Conservation (phyloP, 92 coral and sea anemone species). For the Porites rus region DNA sequence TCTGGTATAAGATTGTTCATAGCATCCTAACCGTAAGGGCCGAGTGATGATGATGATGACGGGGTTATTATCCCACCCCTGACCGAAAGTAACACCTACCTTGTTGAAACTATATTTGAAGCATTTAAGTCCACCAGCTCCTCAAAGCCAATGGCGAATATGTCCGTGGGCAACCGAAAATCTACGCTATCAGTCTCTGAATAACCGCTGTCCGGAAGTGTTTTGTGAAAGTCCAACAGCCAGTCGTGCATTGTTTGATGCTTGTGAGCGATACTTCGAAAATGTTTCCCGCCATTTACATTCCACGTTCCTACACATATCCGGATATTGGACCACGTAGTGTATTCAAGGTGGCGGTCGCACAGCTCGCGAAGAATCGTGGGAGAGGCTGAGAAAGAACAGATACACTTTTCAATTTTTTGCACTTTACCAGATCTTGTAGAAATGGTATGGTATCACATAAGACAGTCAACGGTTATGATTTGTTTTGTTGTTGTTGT, state of each 20-base stretch:
- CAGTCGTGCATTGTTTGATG: constrained; percentile 99
- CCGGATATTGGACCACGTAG: constrained; percentile 97
- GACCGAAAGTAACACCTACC: constrained; percentile 46
- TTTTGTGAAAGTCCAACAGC: constrained; percentile 91
- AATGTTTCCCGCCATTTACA: constrained; percentile 98
- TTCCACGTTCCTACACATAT: constrained; percentile 98
- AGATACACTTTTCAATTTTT: too few species aligned
- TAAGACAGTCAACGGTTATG: too few species aligned
- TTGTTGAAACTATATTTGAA: constrained; percentile 95
- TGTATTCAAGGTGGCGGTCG: constrained; percentile 96
- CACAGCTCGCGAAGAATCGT: constrained; percentile 94
- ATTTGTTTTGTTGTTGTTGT: too few species aligned
- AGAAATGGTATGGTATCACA: too few species aligned
- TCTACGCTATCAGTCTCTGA: constrained; percentile 73
- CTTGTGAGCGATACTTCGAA: constrained; percentile 98
- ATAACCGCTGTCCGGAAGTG: constrained; percentile 86
- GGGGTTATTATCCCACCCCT: background rate
- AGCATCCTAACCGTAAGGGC: too few species aligned
- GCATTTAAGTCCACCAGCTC: constrained; percentile 99
- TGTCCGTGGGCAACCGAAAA: constrained; percentile 83
- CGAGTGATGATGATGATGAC: too few species aligned
- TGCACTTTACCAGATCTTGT: background rate
- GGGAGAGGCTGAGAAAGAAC: constrained; percentile 81
- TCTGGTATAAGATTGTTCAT: too few species aligned
- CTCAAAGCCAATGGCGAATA: constrained; percentile 99